Evolutionary conservation across 1,140 invertebrate species (phyloP), one percentile per base, ranked within the genome.

Genomic region (Anastatus disparis): DNA sequence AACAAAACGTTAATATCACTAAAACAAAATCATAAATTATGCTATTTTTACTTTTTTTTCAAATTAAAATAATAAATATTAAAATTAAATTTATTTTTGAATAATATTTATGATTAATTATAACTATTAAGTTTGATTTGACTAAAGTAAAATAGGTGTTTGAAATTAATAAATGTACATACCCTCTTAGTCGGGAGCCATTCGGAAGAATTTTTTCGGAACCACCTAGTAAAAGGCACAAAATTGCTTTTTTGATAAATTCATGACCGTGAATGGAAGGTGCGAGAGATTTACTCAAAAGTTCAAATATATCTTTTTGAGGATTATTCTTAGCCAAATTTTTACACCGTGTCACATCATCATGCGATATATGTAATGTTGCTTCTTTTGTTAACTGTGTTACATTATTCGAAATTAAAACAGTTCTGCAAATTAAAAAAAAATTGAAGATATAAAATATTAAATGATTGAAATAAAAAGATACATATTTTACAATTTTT

Each of bases 261-360:
- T 96, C 93, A 83, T 99, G 95, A 0, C 98, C 98, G 82, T 98
- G 95, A 81, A 99, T 99, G 6, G 97, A 98, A 0, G 98, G 98
- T 0, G 98, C 98, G 50, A 99, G 83, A 1, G 97, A 99, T 80
- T 93, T 92, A 42, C 94, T 90, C 10, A 99, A 87, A 59, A 97
- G 82, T 66, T 98, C 94, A 84, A 99, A 99, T 59, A 98, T 93
- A 84, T 98, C 92, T 67, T 90, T 86, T 40, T 87, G 88, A 22
- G 80, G 71, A 59, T 89, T 88, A 80, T 89, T 91, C 82, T 88
- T 92, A 2, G 93, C 93, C 59, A 99, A 89, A 73, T 93, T 91
- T 82, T 97, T 96, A 81, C 97, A 99, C 48, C 93, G 91, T 64
- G 91, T 90, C 0, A 99, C 90, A 86, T 99, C 98, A 75, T 96